A percentile compares a stretch with the other conserved stretches of the same genome.
Evolutionary conservation across 2,797 vertebrate species (phyloP).

Genomic region (Muscicapa comitata): DNA sequence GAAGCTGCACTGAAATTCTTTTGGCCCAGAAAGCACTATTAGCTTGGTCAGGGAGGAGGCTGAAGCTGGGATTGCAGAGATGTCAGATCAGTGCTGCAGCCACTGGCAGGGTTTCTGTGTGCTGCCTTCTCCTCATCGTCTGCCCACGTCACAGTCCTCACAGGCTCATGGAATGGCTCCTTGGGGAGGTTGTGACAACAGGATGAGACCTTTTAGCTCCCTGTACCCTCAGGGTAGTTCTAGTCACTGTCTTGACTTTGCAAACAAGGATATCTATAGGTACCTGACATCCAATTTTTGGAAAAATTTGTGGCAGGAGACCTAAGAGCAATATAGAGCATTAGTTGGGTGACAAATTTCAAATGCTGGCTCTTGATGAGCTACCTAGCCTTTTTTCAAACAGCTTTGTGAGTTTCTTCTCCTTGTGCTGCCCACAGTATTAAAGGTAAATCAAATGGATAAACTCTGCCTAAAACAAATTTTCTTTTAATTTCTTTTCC

Average conservation of each 20-base stretch:
- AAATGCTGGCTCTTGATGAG: not conserved
- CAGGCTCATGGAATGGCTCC: no score
- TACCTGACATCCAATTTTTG: not conserved
- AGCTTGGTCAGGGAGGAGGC: not conserved
- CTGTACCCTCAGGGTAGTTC: not conserved
- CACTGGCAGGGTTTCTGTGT: rapidly evolving
- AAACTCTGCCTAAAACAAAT: not conserved
- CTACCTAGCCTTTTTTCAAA: not conserved
- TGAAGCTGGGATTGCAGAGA: not conserved
- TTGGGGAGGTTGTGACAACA: not conserved
- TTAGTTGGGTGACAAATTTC: not conserved
- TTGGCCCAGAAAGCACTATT: not conserved
- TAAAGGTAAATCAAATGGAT: not conserved
- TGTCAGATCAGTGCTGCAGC: not conserved
- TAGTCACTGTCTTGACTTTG: not conserved
- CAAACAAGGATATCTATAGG: not conserved
- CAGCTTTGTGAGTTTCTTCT: not conserved
- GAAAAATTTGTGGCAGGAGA: not conserved
- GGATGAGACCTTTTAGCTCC: not conserved
- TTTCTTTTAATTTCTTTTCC: not conserved
- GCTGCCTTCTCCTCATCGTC: not conserved
- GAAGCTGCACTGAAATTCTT: not conserved
- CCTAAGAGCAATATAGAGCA: not conserved
- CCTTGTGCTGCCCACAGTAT: not conserved
- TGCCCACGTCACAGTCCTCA: not conserved